Conservation (phyloP, 2,113 vertebrate species). For the Sapajus apella region DNA sequence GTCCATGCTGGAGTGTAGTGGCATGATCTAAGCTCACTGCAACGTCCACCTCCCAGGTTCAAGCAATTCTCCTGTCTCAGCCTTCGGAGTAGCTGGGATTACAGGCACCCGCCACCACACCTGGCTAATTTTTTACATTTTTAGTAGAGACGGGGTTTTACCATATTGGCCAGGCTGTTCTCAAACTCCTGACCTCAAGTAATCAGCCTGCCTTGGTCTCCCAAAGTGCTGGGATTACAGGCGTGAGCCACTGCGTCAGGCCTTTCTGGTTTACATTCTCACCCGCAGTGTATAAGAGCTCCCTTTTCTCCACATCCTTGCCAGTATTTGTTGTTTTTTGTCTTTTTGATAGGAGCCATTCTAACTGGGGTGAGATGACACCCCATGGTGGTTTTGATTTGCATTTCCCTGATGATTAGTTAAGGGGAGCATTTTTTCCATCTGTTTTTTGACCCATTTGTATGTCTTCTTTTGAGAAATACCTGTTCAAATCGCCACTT, state of each 20-base stretch:
- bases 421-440: neutral
- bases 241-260: too few relatives aligned
- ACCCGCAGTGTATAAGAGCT: neutral
- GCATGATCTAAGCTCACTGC: too few relatives aligned
- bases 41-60: too few relatives aligned
- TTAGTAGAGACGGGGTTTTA: too few relatives aligned
- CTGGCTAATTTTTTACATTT: too few relatives aligned
- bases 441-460: neutral
- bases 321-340: neutral
- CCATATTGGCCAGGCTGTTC: too few relatives aligned
- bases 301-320: neutral
- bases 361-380: neutral
- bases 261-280: neutral
- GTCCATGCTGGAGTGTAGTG: too few relatives aligned
- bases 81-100: too few relatives aligned
- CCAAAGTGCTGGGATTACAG: too few relatives aligned
- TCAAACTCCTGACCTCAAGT: too few relatives aligned
- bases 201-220: rapidly evolving
- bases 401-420: neutral
- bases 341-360: neutral
- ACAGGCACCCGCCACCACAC: too few relatives aligned
- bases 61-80: too few relatives aligned
- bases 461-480: neutral
- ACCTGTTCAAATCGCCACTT: neutral
- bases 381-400: neutral